Conservation (phyloP, 2,888 invertebrate species). For the Dasypogon diadema region DNA sequence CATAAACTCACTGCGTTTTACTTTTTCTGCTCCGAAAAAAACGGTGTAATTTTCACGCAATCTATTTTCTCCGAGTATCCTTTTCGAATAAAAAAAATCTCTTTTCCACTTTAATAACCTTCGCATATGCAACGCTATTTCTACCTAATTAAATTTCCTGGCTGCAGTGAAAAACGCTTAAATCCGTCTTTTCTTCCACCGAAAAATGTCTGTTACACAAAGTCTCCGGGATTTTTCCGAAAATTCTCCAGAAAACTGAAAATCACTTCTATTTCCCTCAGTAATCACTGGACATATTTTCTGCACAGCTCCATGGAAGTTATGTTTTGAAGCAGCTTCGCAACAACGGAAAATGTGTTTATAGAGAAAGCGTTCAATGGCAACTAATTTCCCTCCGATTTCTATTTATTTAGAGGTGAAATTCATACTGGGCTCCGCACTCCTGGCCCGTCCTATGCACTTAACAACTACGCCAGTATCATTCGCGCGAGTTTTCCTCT, state of each 20-base stretch:
- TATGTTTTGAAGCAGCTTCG: constrained; percentile 41
- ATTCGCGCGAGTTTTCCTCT: constrained; percentile 53
- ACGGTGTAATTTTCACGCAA: too few relatives aligned
- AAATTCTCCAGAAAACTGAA: neutral
- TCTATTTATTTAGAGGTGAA: constrained; percentile 58
- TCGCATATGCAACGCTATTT: neutral
- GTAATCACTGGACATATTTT: constrained; percentile 33
- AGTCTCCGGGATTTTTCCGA: neutral
- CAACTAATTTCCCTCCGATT: constrained; percentile 59
- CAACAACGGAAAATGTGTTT: constrained; percentile 57
- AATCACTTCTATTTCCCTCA: constrained; percentile 29
- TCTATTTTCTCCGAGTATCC: too few relatives aligned
- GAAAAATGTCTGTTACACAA: neutral
- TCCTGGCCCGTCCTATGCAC: constrained; percentile 35
- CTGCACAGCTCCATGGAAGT: neutral
- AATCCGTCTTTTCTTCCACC: neutral
- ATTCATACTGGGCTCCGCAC: constrained; percentile 54
- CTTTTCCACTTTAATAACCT: neutral
- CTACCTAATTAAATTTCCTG: constrained; percentile 21
- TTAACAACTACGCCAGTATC: constrained; percentile 52
- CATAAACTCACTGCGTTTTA: too few relatives aligned
- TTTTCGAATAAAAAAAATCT: too few relatives aligned
- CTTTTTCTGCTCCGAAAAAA: too few relatives aligned
- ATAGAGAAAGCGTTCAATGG: constrained; percentile 58
- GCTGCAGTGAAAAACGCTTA: neutral